Conservation (phyloP, 2,888 invertebrate species). For the Drosophila neotestacea region DNA sequence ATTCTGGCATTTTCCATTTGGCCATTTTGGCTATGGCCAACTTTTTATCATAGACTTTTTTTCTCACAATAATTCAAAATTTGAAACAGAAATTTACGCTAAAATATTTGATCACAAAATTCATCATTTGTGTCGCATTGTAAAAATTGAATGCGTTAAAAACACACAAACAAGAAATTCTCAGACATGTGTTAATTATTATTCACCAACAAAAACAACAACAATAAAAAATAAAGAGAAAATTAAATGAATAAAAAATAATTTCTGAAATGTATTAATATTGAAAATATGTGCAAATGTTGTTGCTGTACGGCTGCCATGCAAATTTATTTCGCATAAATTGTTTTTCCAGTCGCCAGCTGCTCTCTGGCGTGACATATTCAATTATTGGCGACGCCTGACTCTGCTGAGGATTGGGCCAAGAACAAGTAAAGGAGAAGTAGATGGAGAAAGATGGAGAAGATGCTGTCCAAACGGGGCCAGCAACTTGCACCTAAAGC, state of each 20-base stretch:
- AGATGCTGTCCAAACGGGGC: conserved; percentile 19
- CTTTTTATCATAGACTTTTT: conserved; percentile 11
- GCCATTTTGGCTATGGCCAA: conserved; percentile 14
- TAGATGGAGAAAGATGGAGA: neutral
- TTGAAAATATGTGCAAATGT: conserved; percentile 20
- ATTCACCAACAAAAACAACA: conserved; percentile 4
- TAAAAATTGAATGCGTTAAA: conserved; percentile 31
- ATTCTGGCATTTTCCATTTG: conserved; percentile 37
- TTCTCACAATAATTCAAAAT: conserved; percentile 33
- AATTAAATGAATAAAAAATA: conserved; percentile 16
- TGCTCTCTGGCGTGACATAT: conserved; percentile 51
- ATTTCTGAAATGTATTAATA: conserved; percentile 18
- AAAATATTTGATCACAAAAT: conserved; percentile 14
- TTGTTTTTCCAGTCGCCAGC: conserved; percentile 33
- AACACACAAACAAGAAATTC: conserved; percentile 6
- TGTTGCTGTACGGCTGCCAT: conserved; percentile 30
- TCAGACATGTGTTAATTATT: conserved; percentile 55
- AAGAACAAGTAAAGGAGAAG: neutral
- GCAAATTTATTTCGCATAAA: conserved; percentile 63
- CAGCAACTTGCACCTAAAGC: conserved; percentile 63
- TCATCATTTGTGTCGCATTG: conserved; percentile 39
- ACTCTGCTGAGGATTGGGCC: conserved; percentile 30
- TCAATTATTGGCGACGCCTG: conserved; percentile 60
- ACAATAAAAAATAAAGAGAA: neutral
- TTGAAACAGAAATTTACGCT: conserved; percentile 32